Conservation (phyloP, 2,888 invertebrate species). For the Dryadula phaetusa region DNA sequence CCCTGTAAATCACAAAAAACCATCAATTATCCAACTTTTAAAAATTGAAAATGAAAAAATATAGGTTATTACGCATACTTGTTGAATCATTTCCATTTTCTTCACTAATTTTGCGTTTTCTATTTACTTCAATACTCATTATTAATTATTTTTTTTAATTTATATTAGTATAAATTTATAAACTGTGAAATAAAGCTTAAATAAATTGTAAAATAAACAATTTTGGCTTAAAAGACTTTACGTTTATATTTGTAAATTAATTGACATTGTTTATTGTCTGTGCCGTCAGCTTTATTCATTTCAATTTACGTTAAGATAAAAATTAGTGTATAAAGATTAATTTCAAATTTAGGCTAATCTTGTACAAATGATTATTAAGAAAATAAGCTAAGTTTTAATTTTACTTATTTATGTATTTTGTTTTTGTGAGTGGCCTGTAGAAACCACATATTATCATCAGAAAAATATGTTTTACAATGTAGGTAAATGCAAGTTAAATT, state of each 20-base stretch:
- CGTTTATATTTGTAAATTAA: conserved; percentile 11
- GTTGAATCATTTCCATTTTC: conserved; percentile 58
- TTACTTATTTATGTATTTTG: too few species aligned
- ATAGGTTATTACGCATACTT: conserved; percentile 52
- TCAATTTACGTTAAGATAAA: background rate
- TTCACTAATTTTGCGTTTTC: conserved; percentile 65
- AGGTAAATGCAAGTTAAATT: too few species aligned
- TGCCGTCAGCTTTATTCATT: background rate
- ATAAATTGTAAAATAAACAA: conserved; percentile 9
- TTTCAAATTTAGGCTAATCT: too few species aligned
- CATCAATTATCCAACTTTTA: conserved; percentile 12
- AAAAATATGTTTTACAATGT: too few species aligned
- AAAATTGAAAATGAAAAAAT: conserved; percentile 52
- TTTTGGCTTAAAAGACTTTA: background rate
- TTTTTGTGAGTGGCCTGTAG: too few species aligned
- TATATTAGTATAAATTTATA: background rate
- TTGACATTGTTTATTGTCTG: background rate
- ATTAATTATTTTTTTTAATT: background rate
- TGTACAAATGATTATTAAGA: too few species aligned
- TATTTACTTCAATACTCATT: conserved; percentile 57
- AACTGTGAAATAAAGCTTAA: conserved; percentile 1
- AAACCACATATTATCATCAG: too few species aligned
- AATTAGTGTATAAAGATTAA: background rate
- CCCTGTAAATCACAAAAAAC: conserved; percentile 57
- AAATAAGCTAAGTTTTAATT: too few species aligned